phyloP scores from a whole-genome alignment of 2,113 vertebrate genomes.

The Sebastes fasciatus region DNA sequence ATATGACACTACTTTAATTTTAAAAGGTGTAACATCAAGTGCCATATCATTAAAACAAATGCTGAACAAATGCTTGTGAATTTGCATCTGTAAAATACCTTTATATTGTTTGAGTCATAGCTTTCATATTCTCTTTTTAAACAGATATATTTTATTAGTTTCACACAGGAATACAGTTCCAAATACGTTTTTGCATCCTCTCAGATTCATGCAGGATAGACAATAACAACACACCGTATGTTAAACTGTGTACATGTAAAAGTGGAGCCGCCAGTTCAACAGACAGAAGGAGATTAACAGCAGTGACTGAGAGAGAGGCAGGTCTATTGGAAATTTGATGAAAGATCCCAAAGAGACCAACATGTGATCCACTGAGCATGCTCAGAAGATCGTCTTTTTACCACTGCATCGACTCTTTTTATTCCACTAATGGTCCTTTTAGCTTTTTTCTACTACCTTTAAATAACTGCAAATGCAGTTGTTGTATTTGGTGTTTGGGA shows the following conservation, averaged over 20 bases:
- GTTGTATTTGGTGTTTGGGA: neutral
- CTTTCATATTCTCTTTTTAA: neutral
- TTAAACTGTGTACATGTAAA: neutral
- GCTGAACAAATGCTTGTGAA: neutral
- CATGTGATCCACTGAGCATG: slow-evolving; percentile 4
- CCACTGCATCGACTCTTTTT: neutral
- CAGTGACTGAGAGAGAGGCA: neutral
- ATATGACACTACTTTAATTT: neutral
- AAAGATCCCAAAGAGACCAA: slow-evolving; percentile 42
- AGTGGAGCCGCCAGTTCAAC: neutral
- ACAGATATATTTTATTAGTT: neutral
- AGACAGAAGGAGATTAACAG: neutral
- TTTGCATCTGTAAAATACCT: neutral
- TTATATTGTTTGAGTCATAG: neutral
- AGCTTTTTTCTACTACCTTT: neutral
- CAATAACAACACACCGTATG: neutral
- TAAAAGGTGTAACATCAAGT: neutral
- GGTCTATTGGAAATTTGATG: slow-evolving; percentile 34
- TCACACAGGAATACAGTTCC: neutral
- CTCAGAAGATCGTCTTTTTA: neutral
- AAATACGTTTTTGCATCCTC: neutral
- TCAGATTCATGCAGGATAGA: neutral
- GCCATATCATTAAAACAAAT: neutral
- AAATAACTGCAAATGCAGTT: neutral
- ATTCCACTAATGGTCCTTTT: neutral